A percentile compares a stretch with the other conserved stretches of the same genome.
Evolutionary conservation across 2,113 vertebrate species (phyloP).

Genomic region (Chascanopsetta lugubris): DNA sequence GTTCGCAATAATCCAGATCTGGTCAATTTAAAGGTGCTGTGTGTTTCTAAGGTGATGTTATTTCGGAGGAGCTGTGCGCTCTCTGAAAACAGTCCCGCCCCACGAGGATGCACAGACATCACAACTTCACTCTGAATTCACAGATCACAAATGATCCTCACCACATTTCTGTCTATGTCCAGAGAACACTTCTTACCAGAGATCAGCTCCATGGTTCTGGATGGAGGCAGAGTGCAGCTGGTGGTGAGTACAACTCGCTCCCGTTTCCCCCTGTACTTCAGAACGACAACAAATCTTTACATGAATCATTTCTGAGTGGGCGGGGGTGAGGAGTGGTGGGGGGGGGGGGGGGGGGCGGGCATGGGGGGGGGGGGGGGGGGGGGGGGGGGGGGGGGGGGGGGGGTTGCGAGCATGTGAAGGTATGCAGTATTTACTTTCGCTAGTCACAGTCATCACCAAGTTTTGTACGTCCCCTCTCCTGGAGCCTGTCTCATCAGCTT

Average conservation of each 20-base stretch:
- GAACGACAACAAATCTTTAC: constrained; percentile 23
- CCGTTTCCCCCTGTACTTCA: background rate
- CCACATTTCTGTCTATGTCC: constrained; percentile 32
- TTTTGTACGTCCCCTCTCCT: constrained; percentile 28
- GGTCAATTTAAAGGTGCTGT: background rate
- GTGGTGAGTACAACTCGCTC: constrained; percentile 82
- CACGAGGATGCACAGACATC: constrained; percentile 2
- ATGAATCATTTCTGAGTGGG: constrained; percentile 11
- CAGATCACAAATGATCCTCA: background rate
- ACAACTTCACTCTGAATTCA: constrained; percentile 8
- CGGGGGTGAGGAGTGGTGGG: background rate
- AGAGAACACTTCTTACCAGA: constrained; percentile 88
- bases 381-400: background rate
- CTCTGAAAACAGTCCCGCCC: no score
- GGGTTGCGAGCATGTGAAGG: constrained; percentile 12
- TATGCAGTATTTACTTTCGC: constrained; percentile 55
- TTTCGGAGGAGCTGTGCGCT: background rate
- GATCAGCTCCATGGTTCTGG: constrained; percentile 83
- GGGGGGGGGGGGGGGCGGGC: constrained; percentile 5
- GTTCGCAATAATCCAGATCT: background rate
- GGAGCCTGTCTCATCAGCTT: constrained; percentile 49
- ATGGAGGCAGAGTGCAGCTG: constrained; percentile 86
- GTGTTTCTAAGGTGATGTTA: background rate
- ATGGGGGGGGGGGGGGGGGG: background rate
- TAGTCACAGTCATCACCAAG: constrained; percentile 31